Conservation (phyloP, 2,113 vertebrate species). For the Protobothrops mucrosquamatus region DNA sequence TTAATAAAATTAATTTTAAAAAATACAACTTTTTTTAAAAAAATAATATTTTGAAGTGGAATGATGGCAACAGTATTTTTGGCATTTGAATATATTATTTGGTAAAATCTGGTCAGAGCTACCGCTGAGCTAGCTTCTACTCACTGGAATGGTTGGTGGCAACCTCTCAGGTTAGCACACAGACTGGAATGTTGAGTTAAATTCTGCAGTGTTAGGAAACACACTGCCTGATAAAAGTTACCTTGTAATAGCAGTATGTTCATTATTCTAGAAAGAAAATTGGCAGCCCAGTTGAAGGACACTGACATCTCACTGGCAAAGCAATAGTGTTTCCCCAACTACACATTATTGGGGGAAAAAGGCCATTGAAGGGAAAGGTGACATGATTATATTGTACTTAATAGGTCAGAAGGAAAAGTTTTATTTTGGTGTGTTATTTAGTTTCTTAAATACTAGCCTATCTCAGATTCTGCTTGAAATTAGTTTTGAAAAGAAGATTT, state of each 20-base stretch:
- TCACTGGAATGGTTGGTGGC: conserved; percentile 19
- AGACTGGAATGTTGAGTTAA: conserved; percentile 18
- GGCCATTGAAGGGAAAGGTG: not conserved
- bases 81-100: conserved; percentile 10
- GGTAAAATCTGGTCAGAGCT: not conserved
- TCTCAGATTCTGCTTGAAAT: not conserved
- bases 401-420: not conserved
- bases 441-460: not conserved
- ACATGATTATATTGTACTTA: conserved; percentile 5
- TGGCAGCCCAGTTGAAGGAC: conserved; percentile 17
- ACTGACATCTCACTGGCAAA: conserved; percentile 2
- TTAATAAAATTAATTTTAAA: not conserved
- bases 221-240: conserved; percentile 15
- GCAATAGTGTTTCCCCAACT: conserved; percentile 1
- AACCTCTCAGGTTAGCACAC: not conserved
- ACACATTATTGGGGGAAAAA: not conserved
- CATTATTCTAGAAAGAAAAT: not conserved
- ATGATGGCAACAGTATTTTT: not conserved
- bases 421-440: not conserved
- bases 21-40: not conserved
- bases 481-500: not conserved
- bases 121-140: conserved; percentile 12
- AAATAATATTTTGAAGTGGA: conserved; percentile 6
- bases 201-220: conserved; percentile 18
- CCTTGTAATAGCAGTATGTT: not conserved